Base-by-base conservation (phyloP, 2,113 vertebrate genomes). In the Oncorhynchus nerka region DNA sequence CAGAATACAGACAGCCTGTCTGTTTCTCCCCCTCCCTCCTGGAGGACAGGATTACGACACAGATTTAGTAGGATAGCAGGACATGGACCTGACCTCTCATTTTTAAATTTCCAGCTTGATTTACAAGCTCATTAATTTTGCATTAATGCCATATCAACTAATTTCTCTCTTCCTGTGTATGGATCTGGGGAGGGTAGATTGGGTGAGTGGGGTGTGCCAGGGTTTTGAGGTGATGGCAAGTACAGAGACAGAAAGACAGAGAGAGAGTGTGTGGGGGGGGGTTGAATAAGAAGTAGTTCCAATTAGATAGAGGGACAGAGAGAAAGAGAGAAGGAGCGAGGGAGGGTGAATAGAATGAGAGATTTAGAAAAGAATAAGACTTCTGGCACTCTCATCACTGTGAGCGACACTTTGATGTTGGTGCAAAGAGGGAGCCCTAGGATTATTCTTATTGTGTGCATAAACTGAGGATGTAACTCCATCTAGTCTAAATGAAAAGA, bases 381-480 rank as follows among this genome's bases (percentile, higher is more conserved):
- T 57, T 22, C 28, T 59, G 68, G 20, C 28, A 6, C 34, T n/a
- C 19, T 66, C 26, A 68, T 39, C 67, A 66, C 70, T 51, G 69
- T 34, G 59, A 20, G 65, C 11, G 13, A 24, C 7, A 13, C 69
- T 80, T 61, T 75, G 68, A 75, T 71, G 48, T 28, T 26, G 26
- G 65, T 45, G 39, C 68, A 69, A 51, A 20, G 75, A 66, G 22
- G 26, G 28, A 45, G 59, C 68, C 48, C 15, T 45, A 69, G 39
- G 74, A 68, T 75, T 28, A 24, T 34, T 75, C 48, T 71, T 55
- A 64, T 75, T 74, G 57, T 74, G 51, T 20, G 19, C 55, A 66
- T 65, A 32, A 70, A 62, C 26, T 34, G 16, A 22, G 51, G 57
- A 68, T 70, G 15, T 34, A 70, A 65, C 20, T 68, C 16, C 13